Evolutionary conservation across 2,113 vertebrate genomes (phyloP).

Genomic region (Hemichromis elongatus): DNA sequence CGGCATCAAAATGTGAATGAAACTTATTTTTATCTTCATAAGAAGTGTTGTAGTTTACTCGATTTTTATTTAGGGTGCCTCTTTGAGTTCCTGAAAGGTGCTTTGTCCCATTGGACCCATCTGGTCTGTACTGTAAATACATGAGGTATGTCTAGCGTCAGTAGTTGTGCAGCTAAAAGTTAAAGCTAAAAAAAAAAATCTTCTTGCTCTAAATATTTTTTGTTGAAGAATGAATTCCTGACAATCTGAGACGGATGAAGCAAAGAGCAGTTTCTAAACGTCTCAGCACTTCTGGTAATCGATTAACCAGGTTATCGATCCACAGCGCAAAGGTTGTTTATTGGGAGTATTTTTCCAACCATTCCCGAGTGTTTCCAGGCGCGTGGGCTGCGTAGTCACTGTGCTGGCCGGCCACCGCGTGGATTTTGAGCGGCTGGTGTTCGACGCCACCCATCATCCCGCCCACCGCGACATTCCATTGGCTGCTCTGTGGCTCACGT

Average conservation of each 20-base stretch:
- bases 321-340: background rate
- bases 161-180: background rate
- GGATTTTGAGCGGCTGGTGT: conserved; percentile 32
- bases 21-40: background rate
- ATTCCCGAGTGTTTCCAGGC: conserved; percentile 1
- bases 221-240: background rate
- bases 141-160: background rate
- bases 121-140: background rate
- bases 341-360: background rate
- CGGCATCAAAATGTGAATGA: conserved; percentile 31
- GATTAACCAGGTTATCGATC: background rate
- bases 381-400: background rate
- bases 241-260: conserved; percentile 6
- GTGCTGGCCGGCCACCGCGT: background rate
- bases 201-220: background rate
- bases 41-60: conserved; percentile 10
- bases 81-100: background rate
- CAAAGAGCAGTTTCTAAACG: background rate
- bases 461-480: conserved; percentile 59
- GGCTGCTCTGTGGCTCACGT: conserved; percentile 31
- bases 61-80: background rate
- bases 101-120: background rate
- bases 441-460: background rate
- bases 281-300: conserved; percentile 19
- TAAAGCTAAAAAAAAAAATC: background rate